Conservation (phyloP, 2,888 invertebrate genomes). For the Drosophila niveifrons region DNA sequence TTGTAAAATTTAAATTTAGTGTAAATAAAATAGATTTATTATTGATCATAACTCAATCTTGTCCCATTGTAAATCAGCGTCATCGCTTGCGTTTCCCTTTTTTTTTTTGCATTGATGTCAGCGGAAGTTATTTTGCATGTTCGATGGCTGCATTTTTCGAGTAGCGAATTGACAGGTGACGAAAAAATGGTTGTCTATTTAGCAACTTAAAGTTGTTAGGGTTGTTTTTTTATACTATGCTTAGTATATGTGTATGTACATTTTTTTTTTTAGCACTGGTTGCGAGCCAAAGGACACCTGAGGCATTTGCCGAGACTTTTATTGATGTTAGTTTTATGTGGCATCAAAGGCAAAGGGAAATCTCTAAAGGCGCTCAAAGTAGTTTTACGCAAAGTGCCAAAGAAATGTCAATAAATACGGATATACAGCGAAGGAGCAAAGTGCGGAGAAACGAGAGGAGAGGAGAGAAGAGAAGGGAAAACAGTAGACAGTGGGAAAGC, state of each 20-base stretch:
- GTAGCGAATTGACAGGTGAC: conserved; percentile 5
- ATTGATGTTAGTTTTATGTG: conserved; percentile 51
- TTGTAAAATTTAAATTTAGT: too few species aligned
- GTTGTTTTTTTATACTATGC: not conserved
- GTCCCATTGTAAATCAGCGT: too few species aligned
- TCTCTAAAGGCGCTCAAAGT: conserved; percentile 59
- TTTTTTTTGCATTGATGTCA: conserved; percentile 5
- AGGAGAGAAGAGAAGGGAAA: not conserved
- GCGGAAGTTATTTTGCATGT: conserved; percentile 50
- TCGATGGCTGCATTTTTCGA: conserved; percentile 31
- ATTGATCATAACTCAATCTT: too few species aligned
- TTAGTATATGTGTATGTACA: too few species aligned
- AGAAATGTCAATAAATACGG: conserved; percentile 64
- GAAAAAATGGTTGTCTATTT: conserved; percentile 17
- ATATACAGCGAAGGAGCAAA: conserved; percentile 2
- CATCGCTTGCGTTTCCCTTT: not conserved
- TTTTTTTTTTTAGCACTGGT: not conserved
- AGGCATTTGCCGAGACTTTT: conserved; percentile 36
- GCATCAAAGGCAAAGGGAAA: conserved; percentile 53
- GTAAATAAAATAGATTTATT: too few species aligned
- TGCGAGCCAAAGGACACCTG: conserved; percentile 44
- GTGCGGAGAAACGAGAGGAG: not conserved
- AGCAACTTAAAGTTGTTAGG: conserved; percentile 29
- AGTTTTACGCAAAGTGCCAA: conserved; percentile 67
- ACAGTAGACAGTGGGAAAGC: conserved; percentile 17